Percentiles rank a stretch among this genome's conserved stretches.
Conservation (phyloP, 2,888 invertebrate species). For the Pseudococcus viburni region DNA sequence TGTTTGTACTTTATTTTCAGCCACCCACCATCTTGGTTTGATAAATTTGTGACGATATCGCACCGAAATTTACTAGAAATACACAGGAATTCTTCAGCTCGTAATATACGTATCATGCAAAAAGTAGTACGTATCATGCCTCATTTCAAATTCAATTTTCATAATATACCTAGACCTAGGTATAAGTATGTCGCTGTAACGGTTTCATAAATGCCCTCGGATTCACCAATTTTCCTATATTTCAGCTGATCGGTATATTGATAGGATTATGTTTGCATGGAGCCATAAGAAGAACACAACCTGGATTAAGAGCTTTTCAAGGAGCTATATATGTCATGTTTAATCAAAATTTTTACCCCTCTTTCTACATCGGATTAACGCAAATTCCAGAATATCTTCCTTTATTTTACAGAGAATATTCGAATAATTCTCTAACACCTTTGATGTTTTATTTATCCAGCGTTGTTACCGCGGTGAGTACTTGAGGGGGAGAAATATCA, state of each 20-base stretch:
- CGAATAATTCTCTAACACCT: slow-evolving; percentile 86
- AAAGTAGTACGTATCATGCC: slow-evolving; percentile 22
- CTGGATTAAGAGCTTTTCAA: slow-evolving; percentile 89
- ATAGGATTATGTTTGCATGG: slow-evolving; percentile 90
- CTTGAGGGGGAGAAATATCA: not conserved
- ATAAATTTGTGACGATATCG: not conserved
- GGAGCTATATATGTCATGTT: slow-evolving; percentile 90
- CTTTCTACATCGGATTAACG: slow-evolving; percentile 90
- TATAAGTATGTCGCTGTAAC: not conserved
- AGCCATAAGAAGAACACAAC: slow-evolving; percentile 80
- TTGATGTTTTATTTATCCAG: slow-evolving; percentile 86
- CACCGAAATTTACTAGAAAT: slow-evolving; percentile 25
- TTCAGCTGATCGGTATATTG: slow-evolving; percentile 72
- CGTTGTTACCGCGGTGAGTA: slow-evolving; percentile 84
- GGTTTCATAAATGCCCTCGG: no score
- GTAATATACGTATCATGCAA: slow-evolving; percentile 19
- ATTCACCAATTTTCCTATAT: not conserved
- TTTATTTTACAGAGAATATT: slow-evolving; percentile 84
- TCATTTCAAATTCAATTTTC: not conserved
- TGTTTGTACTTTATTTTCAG: not conserved
- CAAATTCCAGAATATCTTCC: slow-evolving; percentile 87
- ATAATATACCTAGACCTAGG: not conserved
- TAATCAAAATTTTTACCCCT: slow-evolving; percentile 90
- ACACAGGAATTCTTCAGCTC: not conserved
- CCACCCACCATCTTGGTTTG: not conserved